phyloP scores from a whole-genome alignment of 2,888 invertebrate genomes.

The Eretmocerus hayati region DNA sequence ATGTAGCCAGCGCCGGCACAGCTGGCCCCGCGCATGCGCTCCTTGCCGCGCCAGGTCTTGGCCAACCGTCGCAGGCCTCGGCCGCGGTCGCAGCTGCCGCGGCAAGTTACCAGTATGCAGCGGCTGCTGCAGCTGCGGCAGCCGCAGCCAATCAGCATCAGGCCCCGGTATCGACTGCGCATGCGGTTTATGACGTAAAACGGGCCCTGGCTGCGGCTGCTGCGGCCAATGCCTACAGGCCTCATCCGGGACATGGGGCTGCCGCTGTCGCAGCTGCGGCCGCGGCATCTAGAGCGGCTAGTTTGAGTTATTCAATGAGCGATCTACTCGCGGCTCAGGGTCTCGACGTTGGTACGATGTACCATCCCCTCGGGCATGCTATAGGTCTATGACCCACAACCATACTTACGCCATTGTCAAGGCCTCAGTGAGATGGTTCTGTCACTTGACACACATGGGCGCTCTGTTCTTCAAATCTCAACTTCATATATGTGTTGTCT shows the following conservation, averaged over 20 bases:
- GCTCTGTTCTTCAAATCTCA: no score
- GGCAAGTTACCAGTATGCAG: constrained; percentile 34
- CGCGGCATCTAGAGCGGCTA: constrained; percentile 47
- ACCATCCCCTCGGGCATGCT: constrained; percentile 60
- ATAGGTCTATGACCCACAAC: constrained; percentile 64
- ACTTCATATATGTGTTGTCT: no score
- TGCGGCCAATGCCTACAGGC: constrained; percentile 55
- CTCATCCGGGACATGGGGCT: constrained; percentile 50
- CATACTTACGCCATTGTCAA: constrained; percentile 42
- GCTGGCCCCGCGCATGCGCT: constrained; percentile 33
- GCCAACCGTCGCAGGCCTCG: constrained; percentile 10
- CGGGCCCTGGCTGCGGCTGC: constrained; percentile 51
- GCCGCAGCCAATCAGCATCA: constrained; percentile 39
- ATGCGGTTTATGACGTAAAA: constrained; percentile 52
- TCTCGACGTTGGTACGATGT: constrained; percentile 63
- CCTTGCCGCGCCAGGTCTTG: constrained; percentile 12
- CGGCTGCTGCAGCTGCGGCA: constrained; percentile 34
- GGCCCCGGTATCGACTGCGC: constrained; percentile 42
- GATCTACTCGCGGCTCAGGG: constrained; percentile 66
- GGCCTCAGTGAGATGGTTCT: no score
- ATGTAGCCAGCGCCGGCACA: background rate
- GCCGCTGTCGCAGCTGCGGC: constrained; percentile 47
- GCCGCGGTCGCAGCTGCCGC: constrained; percentile 59
- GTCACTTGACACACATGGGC: no score
- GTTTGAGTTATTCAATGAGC: constrained; percentile 61